Conservation (phyloP, 2,888 invertebrate species). For the Petrophora chlorosata region DNA sequence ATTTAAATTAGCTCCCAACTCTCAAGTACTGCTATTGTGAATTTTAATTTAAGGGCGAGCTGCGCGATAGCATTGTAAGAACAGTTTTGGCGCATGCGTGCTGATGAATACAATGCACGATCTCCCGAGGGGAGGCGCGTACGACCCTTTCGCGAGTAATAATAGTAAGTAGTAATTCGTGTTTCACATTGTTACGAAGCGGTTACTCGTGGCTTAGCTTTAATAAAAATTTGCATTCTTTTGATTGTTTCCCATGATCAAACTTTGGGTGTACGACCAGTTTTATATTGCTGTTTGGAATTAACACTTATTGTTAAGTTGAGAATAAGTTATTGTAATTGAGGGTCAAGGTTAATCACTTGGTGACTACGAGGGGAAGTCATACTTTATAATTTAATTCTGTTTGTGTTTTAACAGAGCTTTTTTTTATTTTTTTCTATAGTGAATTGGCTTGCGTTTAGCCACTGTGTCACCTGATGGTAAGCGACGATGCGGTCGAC, state of each 20-base stretch:
- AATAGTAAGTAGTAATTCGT: constrained; percentile 37
- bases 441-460: too few species aligned
- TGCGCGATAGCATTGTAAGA: constrained; percentile 48
- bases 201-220: constrained; percentile 41
- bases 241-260: constrained; percentile 23
- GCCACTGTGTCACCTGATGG: too few species aligned
- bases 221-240: constrained; percentile 32
- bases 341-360: too few species aligned
- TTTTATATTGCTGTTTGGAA: constrained; percentile 2
- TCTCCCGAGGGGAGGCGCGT: constrained; percentile 45
- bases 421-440: too few species aligned
- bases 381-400: too few species aligned
- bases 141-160: constrained; percentile 57
- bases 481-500: too few species aligned
- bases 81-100: constrained; percentile 47
- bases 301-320: constrained; percentile 8
- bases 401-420: too few species aligned
- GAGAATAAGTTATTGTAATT: neutral
- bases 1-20: constrained; percentile 35
- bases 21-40: constrained; percentile 29
- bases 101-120: constrained; percentile 49
- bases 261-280: constrained; percentile 6
- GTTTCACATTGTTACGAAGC: constrained; percentile 41
- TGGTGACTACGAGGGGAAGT: too few species aligned
- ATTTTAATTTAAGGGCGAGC: constrained; percentile 33